Evolutionary conservation across 1,140 invertebrate genomes (phyloP).

Genomic region (Choristoneura fumiferana): DNA sequence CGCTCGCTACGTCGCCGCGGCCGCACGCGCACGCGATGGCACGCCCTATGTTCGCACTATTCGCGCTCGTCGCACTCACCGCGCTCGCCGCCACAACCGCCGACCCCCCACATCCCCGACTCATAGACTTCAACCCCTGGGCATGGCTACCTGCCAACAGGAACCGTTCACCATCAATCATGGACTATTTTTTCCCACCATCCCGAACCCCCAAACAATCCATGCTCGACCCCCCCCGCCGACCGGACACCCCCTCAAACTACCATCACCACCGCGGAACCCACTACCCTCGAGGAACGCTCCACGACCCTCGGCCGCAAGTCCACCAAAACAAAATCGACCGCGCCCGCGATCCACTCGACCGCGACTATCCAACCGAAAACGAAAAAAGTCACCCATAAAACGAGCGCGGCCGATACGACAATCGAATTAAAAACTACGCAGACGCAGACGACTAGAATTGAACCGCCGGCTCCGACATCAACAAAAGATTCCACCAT

Average conservation of each 20-base stretch:
- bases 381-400: constrained; percentile 54
- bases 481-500: constrained; percentile 40
- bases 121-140: constrained; percentile 71
- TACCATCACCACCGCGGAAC: constrained; percentile 35
- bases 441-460: constrained; percentile 49
- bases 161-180: constrained; percentile 71
- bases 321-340: constrained; percentile 68
- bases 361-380: constrained; percentile 56
- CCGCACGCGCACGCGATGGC: constrained; percentile 66
- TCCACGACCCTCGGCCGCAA: constrained; percentile 58
- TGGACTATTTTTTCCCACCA: constrained; percentile 76
- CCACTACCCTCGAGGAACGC: constrained; percentile 52
- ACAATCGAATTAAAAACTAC: constrained; percentile 55
- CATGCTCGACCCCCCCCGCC: constrained; percentile 57
- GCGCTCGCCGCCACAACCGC: constrained; percentile 37
- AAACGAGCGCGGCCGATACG: constrained; percentile 46
- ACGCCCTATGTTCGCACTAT: constrained; percentile 42
- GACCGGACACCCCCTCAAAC: constrained; percentile 53
- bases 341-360: constrained; percentile 46
- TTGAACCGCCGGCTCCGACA: constrained; percentile 37
- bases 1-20: constrained; percentile 65
- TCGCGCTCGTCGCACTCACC: constrained; percentile 58
- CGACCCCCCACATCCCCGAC: constrained; percentile 51
- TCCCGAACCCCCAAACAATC: constrained; percentile 74
- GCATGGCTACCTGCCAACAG: constrained; percentile 66